Base-by-base conservation (phyloP, 2,797 vertebrate genomes). In the Argya squamiceps region DNA sequence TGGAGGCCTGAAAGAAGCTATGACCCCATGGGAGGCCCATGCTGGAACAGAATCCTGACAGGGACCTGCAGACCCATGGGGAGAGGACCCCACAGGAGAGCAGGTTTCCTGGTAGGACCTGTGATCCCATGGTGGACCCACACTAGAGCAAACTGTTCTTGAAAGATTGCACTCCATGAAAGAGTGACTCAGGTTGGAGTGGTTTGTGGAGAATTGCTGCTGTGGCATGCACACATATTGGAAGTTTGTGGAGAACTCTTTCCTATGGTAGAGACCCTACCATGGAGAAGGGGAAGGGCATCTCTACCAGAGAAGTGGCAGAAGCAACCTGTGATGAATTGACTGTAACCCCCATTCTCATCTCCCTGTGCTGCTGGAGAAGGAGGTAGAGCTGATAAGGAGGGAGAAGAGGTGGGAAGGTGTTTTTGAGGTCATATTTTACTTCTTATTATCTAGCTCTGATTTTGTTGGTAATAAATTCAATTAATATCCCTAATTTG, bases 101-200 rank as follows among this genome's bases (percentile, higher is more conserved):
- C 5, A 70, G 19, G 34, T 46, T 53, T 53, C 29, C 20, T 39
- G 47, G 34, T 17, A 34, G 34, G 11, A 39, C 13, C 11, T 9
- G 15, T 39, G 55, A 30, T 60, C 11, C 20, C 30, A 6, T 17
- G 26, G 30, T 6, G 3, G 26, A 17, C 30, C 4, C 39, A 34
- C 55, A 26, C 11, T 39, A 37, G 30, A 62, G 24, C 34, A 41
- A 26, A 6, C 15, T 30, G 18, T 15, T 67, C n/a, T 16, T 23
- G 62, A 67, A 52, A 44, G 46, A 67, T 10, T 75, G 39, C 23
- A 24, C 11, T 44, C 23, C 39, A 10, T 17, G 24, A 30, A 53
- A 30, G 47, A 26, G 34, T 26, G 20, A 24, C 14, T 5, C 17
- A 12, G 0, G 0, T 3, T 47, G 34, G 41, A 41, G 24, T 3